Conservation (phyloP, 2,888 invertebrate species). For the Drosophila dives region DNA sequence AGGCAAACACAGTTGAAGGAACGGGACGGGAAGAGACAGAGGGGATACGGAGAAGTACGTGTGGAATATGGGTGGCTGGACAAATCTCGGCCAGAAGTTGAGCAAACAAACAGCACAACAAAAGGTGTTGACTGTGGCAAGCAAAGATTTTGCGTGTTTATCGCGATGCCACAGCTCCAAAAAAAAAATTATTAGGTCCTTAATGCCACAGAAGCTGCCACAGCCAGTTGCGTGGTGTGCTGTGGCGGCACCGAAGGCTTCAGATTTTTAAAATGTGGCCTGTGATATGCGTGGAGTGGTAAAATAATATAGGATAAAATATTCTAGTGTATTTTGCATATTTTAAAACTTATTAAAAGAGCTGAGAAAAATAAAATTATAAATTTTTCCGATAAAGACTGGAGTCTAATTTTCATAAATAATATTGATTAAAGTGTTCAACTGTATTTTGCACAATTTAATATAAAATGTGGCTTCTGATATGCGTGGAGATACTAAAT, state of each 20-base stretch:
- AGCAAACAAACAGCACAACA: slow-evolving; percentile 11
- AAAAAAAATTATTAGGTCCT: slow-evolving; percentile 58
- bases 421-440: too few species aligned
- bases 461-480: too few species aligned
- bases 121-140: slow-evolving; percentile 45
- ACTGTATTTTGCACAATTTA: too few species aligned
- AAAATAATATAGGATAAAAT: neutral
- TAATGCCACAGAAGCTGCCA: slow-evolving; percentile 37
- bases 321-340: too few species aligned
- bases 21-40: neutral
- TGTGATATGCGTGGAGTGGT: neutral
- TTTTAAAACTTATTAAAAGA: neutral
- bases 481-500: too few species aligned
- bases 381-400: neutral
- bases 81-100: slow-evolving; percentile 53
- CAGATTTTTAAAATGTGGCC: neutral
- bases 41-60: neutral
- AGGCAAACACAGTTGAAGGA: slow-evolving; percentile 3
- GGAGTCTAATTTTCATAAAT: neutral
- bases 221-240: slow-evolving; percentile 38
- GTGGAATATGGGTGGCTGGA: slow-evolving; percentile 67
- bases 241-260: slow-evolving; percentile 30
- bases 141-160: slow-evolving; percentile 73
- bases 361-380: neutral
- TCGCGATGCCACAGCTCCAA: slow-evolving; percentile 56